Conservation (phyloP, 2,888 invertebrate genomes). For the Rotaria socialis region DNA sequence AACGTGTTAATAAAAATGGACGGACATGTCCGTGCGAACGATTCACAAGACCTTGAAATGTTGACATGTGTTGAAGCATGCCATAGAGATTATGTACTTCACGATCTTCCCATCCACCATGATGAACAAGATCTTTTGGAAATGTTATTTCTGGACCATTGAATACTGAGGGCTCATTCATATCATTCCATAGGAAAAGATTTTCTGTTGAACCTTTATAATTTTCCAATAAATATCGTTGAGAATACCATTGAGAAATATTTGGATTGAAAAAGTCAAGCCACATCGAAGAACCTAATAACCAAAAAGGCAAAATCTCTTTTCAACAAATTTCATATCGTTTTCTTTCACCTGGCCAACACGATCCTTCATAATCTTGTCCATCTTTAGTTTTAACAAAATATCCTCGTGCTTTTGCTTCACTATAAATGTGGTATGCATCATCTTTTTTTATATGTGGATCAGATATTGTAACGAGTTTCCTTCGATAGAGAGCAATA, state of each 20-base stretch:
- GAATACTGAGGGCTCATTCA: slow-evolving; percentile 99
- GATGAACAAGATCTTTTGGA: slow-evolving; percentile 87
- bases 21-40: slow-evolving; percentile 68
- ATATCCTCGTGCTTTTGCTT: slow-evolving; percentile 75
- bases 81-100: slow-evolving; percentile 92
- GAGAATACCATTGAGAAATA: slow-evolving; percentile 72
- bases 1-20: slow-evolving; percentile 84
- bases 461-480: slow-evolving; percentile 89
- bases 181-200: slow-evolving; percentile 92
- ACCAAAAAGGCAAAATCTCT: not conserved
- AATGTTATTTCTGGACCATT: slow-evolving; percentile 96
- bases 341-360: slow-evolving; percentile 73
- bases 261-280: slow-evolving; percentile 85
- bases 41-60: slow-evolving; percentile 43
- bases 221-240: slow-evolving; percentile 68
- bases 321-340: not conserved
- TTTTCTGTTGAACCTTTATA: slow-evolving; percentile 76
- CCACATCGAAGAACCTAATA: slow-evolving; percentile 75
- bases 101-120: slow-evolving; percentile 79
- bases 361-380: slow-evolving; percentile 93
- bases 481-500: slow-evolving; percentile 80
- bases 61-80: slow-evolving; percentile 60
- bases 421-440: slow-evolving; percentile 74
- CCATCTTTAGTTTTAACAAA: slow-evolving; percentile 86
- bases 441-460: slow-evolving; percentile 92